Evolutionary conservation across 2,113 vertebrate species (phyloP).

Genomic region (Amia ocellicauda): DNA sequence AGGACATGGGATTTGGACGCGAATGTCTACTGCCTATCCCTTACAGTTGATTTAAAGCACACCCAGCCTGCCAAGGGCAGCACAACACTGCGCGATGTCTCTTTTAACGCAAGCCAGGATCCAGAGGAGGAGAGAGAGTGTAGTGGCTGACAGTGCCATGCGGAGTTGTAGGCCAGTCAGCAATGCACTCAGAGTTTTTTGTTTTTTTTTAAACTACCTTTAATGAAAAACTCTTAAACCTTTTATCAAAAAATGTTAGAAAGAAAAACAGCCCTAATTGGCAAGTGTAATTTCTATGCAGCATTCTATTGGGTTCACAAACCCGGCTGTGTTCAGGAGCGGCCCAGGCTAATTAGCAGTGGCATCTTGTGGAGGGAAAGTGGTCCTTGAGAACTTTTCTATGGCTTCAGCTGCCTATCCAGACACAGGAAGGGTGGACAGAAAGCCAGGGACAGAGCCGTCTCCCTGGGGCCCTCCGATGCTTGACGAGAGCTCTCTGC

Average conservation of each 20-base stretch:
- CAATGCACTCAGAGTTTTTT: too few relatives aligned
- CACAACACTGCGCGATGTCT: constrained; percentile 49
- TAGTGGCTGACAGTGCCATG: background rate
- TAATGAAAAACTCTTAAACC: too few relatives aligned
- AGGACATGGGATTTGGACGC: constrained; percentile 34
- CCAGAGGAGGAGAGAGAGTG: constrained; percentile 26
- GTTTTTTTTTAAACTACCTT: too few relatives aligned
- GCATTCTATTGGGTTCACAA: too few relatives aligned
- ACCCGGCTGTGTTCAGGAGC: too few relatives aligned
- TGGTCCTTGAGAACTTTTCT: constrained; percentile 41
- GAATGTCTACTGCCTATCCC: constrained; percentile 45
- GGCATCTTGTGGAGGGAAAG: constrained; percentile 37
- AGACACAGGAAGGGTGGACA: constrained; percentile 39
- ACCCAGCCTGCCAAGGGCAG: constrained; percentile 44
- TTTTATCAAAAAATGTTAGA: too few relatives aligned
- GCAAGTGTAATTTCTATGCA: too few relatives aligned
- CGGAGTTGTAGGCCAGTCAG: background rate
- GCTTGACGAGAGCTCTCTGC: constrained; percentile 29
- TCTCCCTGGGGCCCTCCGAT: too few relatives aligned
- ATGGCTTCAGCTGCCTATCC: constrained; percentile 46
- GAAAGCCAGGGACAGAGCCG: too few relatives aligned
- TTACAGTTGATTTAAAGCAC: constrained; percentile 53
- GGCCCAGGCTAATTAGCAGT: constrained; percentile 40
- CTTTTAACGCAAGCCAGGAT: constrained; percentile 31
- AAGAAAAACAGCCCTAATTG: too few relatives aligned